These are phyloP conservation scores for Villa cingulata DNA, from an alignment of 2,888 invertebrate genomes.

Conservation along the genomic window DNA sequence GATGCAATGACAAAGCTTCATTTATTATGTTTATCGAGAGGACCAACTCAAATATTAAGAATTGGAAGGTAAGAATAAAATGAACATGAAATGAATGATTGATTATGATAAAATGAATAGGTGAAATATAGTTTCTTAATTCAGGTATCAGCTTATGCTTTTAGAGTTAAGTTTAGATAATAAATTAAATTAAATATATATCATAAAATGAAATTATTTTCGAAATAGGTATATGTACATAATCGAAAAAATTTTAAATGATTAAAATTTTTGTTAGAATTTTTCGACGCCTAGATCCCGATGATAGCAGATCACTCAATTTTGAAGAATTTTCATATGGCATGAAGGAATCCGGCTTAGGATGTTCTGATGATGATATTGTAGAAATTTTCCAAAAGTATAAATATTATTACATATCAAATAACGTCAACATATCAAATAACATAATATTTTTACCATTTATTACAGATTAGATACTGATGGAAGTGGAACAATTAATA, in stretches of 20 bases:
- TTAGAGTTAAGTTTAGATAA: too few species aligned
- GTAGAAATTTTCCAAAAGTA: conserved; percentile 27
- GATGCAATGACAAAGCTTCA: conserved; percentile 76
- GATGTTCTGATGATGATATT: conserved; percentile 42
- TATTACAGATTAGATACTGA: conserved; percentile 62
- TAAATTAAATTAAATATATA: too few species aligned
- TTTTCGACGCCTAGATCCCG: conserved; percentile 86
- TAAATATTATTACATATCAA: too few species aligned
- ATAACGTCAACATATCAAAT: too few species aligned
- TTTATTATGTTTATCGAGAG: conserved; percentile 68
- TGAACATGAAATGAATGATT: too few species aligned
- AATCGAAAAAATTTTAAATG: too few species aligned
- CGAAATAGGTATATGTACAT: too few species aligned
- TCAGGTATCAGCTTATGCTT: too few species aligned
- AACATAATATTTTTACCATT: conserved; percentile 2
- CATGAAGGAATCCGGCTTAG: conserved; percentile 60
- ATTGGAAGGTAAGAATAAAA: conserved; percentile 54
- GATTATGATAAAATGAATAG: too few species aligned
- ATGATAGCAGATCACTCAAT: conserved; percentile 68
- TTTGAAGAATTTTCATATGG: conserved; percentile 72
- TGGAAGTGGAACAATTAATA: conserved; percentile 65
- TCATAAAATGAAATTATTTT: too few species aligned
- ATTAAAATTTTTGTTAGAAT: conserved; percentile 42
- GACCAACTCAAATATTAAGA: conserved; percentile 77
- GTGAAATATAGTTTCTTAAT: too few species aligned